Evolutionary conservation across 2,888 invertebrate genomes (phyloP).

Genomic region (Phortica magna): DNA sequence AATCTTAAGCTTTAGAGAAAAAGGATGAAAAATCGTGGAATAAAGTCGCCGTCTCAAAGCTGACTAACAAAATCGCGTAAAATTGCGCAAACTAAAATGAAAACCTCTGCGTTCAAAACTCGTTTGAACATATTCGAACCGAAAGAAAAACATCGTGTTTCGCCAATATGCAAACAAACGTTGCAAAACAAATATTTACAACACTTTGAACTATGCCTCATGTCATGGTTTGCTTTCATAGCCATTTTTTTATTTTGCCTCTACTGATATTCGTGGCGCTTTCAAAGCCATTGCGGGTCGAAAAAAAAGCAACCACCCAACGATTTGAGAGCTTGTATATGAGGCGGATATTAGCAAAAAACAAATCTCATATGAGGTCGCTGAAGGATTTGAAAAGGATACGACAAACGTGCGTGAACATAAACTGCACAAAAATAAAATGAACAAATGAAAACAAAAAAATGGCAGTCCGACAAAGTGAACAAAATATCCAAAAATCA

Average conservation of each 20-base stretch:
- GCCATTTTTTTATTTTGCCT: conserved; percentile 44
- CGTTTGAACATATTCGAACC: conserved; percentile 42
- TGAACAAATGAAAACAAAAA: not conserved
- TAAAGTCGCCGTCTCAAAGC: too few species aligned
- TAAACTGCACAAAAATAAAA: not conserved
- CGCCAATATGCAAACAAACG: conserved; percentile 63
- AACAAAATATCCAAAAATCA: too few species aligned
- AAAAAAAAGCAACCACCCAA: conserved; percentile 58
- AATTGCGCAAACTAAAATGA: too few species aligned
- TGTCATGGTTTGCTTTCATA: conserved; percentile 13
- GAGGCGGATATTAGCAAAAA: conserved; percentile 27
- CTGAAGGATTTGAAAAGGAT: conserved; percentile 50
- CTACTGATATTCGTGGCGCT: conserved; percentile 34
- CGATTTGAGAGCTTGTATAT: conserved; percentile 53
- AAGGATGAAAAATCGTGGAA: not conserved
- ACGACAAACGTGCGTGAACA: not conserved
- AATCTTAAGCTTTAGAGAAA: not conserved
- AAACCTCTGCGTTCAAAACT: conserved; percentile 37
- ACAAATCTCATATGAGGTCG: conserved; percentile 44
- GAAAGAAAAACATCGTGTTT: conserved; percentile 40
- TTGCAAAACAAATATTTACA: conserved; percentile 67
- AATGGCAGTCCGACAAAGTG: too few species aligned
- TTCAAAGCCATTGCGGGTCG: conserved; percentile 50
- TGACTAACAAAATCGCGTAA: too few species aligned
- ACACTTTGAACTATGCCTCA: conserved; percentile 59